Percentiles rank a stretch among this genome's conserved stretches.
Conservation (phyloP, 2,113 vertebrate genomes). For the Actinemys pallida region DNA sequence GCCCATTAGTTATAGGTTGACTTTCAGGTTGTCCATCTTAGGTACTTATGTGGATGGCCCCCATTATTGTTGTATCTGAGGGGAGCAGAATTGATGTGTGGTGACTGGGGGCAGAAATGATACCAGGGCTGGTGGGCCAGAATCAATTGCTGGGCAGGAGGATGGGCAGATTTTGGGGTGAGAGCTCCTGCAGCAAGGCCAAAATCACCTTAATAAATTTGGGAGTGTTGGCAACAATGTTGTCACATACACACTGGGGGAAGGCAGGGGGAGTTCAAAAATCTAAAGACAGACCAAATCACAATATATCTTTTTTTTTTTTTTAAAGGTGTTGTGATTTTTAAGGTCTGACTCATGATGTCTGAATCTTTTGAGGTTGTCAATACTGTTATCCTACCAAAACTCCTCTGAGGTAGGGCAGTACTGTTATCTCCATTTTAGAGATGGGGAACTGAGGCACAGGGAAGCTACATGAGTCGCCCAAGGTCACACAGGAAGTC, state of each 20-base stretch:
- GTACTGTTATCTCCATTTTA: neutral
- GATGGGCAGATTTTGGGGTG: neutral
- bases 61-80: neutral
- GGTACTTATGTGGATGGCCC: neutral
- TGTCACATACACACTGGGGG: neutral
- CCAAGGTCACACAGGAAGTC: neutral
- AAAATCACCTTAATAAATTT: neutral
- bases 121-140: neutral
- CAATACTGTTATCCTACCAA: neutral
- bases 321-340: neutral
- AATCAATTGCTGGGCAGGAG: neutral
- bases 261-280: neutral
- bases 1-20: neutral
- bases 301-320: neutral
- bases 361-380: neutral
- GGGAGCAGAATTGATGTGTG: neutral
- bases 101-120: neutral
- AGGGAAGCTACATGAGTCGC: neutral
- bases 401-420: neutral
- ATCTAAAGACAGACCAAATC: neutral
- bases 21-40: neutral
- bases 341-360: neutral
- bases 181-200: neutral
- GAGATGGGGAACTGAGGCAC: neutral
- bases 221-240: neutral